These are phyloP conservation scores for Aythya baeri DNA, from an alignment of 2,113 vertebrate species.

Conservation along the genomic window DNA sequence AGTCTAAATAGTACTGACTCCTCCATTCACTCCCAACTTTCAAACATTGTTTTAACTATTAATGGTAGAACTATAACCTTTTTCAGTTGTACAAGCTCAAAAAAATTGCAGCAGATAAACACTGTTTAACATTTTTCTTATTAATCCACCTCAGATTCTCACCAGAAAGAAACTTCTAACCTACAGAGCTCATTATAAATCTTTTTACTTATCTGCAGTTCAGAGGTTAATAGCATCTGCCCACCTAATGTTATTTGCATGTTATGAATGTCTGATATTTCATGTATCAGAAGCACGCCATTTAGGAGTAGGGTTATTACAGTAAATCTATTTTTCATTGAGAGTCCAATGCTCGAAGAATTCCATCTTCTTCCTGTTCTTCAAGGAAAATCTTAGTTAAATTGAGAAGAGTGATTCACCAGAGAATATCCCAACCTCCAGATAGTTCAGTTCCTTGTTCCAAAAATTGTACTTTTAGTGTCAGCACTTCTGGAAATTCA, in stretches of 20 bases:
- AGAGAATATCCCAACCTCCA: background rate
- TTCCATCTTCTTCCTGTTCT: background rate
- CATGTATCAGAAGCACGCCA: background rate
- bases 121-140: background rate
- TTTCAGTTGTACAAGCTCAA: background rate
- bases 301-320: background rate
- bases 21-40: background rate
- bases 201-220: background rate
- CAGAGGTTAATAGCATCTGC: background rate
- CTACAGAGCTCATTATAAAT: background rate
- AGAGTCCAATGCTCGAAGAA: background rate
- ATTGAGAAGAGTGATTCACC: background rate
- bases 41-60: background rate
- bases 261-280: background rate
- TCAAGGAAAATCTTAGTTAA: background rate
- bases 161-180: background rate
- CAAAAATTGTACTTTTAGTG: background rate
- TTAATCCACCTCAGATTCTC: background rate
- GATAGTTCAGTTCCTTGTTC: background rate
- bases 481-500: accelerated
- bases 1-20: background rate
- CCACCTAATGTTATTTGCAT: background rate
- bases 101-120: background rate
- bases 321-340: background rate
- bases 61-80: background rate